phyloP scores from a whole-genome alignment of 1,140 invertebrate species.

The Amyelois transitella region DNA sequence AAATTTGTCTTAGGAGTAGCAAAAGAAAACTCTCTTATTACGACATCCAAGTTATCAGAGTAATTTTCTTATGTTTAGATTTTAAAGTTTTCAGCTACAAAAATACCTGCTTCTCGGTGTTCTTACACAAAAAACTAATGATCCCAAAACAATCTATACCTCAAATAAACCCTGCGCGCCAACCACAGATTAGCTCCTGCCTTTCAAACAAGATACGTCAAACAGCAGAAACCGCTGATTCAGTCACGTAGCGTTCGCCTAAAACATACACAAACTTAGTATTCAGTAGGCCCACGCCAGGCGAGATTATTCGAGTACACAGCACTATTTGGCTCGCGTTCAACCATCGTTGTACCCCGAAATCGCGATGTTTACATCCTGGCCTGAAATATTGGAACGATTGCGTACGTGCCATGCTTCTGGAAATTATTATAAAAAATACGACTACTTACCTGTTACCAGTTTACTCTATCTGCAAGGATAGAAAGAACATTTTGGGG shows the following conservation, averaged over 20 bases:
- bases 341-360: constrained; percentile 22
- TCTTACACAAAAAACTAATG: no score
- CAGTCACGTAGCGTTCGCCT: background rate
- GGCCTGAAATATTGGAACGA: constrained; percentile 23
- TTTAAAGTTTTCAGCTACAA: no score
- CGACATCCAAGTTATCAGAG: no score
- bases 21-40: background rate
- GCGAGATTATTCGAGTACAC: background rate
- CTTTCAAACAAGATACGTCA: background rate
- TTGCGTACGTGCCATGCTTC: constrained; percentile 15
- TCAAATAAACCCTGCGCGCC: no score
- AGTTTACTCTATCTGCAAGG: background rate
- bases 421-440: constrained; percentile 5
- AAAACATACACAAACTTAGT: background rate
- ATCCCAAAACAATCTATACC: no score
- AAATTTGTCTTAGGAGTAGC: background rate
- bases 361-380: constrained; percentile 29
- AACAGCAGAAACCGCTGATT: background rate
- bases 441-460: background rate
- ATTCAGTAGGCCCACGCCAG: background rate
- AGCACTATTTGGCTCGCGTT: constrained; percentile 22
- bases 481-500: no score
- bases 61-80: no score
- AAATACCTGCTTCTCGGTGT: no score
- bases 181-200: background rate